Conservation (phyloP, 2,888 invertebrate genomes). For the Athalia circularis region DNA sequence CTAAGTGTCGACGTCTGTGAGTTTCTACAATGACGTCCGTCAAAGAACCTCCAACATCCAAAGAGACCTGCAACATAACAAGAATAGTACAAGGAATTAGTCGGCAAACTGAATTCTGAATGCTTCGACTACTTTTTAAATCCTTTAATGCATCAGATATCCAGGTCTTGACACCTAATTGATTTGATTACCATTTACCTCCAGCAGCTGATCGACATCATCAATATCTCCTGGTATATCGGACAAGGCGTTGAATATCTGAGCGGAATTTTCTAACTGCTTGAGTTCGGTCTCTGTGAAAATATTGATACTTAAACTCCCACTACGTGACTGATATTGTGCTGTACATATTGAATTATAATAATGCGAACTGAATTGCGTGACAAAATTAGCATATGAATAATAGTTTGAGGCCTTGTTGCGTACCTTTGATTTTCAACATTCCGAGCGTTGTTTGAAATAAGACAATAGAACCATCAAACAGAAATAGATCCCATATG, state of each 20-base stretch:
- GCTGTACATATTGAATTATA: constrained; percentile 33
- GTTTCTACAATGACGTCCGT: constrained; percentile 92
- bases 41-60: constrained; percentile 87
- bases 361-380: background rate
- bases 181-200: constrained; percentile 77
- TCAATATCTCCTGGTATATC: constrained; percentile 96
- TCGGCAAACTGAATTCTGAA: too few species aligned
- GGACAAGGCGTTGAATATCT: constrained; percentile 97
- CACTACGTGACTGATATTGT: background rate
- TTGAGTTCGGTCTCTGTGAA: constrained; percentile 85
- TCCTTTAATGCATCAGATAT: background rate
- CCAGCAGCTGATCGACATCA: constrained; percentile 91
- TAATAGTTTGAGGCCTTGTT: constrained; percentile 4
- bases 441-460: constrained; percentile 97
- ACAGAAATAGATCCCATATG: constrained; percentile 98
- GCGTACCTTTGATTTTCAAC: constrained; percentile 85
- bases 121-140: too few species aligned
- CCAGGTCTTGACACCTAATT: constrained; percentile 12
- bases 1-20: constrained; percentile 92
- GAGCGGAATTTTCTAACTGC: constrained; percentile 94
- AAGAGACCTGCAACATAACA: constrained; percentile 76
- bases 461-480: constrained; percentile 94
- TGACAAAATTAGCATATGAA: constrained; percentile 14
- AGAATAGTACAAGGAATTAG: too few species aligned
- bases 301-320: constrained; percentile 39